A percentile compares a stretch with the other conserved stretches of the same genome.
These are phyloP conservation scores for Cepaea hortensis DNA, from an alignment of 2,888 invertebrate genomes.

Conservation along the genomic window DNA sequence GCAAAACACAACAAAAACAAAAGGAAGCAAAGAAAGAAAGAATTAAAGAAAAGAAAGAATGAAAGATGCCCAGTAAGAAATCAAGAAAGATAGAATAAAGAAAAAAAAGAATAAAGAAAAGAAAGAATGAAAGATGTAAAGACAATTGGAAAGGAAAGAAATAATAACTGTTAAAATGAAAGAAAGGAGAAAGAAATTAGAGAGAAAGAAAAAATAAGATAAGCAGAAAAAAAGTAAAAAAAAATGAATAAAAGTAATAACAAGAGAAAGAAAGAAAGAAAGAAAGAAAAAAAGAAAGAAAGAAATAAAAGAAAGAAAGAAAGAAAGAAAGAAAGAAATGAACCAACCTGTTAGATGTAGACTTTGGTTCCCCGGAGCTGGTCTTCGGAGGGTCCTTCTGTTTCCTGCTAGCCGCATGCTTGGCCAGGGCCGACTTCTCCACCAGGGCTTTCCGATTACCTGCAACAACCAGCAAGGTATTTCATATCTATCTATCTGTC, in stretches of 20 bases:
- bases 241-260: not conserved
- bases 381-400: slow-evolving; percentile 60
- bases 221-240: not conserved
- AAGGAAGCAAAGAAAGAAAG: too few relatives aligned
- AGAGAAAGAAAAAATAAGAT: not conserved
- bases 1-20: too few relatives aligned
- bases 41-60: not conserved
- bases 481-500: too few relatives aligned
- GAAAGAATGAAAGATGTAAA: not conserved
- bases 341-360: slow-evolving; percentile 67
- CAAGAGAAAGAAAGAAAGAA: not conserved
- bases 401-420: slow-evolving; percentile 70
- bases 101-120: not conserved
- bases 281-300: not conserved
- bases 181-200: not conserved
- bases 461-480: slow-evolving; percentile 43
- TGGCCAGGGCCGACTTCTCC: slow-evolving; percentile 90
- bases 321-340: not conserved
- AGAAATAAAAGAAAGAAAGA: not conserved
- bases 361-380: slow-evolving; percentile 59
- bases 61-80: not conserved
- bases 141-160: too few relatives aligned
- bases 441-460: slow-evolving; percentile 84
- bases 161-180: too few relatives aligned
- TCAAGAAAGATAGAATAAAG: not conserved